These are phyloP conservation scores for Dreissena polymorpha DNA, from an alignment of 1,140 invertebrate species.

Conservation along the genomic window DNA sequence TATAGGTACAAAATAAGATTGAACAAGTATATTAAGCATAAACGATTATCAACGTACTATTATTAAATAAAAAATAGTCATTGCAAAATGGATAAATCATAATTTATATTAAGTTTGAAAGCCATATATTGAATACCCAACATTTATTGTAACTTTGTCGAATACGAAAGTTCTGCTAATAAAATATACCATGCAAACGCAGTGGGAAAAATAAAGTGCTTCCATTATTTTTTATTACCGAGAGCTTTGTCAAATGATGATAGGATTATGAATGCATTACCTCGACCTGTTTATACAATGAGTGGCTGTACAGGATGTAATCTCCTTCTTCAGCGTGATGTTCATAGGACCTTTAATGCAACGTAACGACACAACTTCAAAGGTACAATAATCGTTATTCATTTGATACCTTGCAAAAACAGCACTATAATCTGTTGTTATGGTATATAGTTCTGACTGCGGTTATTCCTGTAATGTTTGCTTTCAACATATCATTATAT, in stretches of 20 bases:
- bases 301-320: background rate
- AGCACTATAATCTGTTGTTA: background rate
- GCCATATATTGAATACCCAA: too few relatives aligned
- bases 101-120: constrained; percentile 5
- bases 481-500: too few relatives aligned
- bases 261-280: background rate
- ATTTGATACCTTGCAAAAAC: background rate
- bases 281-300: background rate
- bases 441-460: background rate
- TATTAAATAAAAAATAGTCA: too few relatives aligned
- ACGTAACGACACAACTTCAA: background rate
- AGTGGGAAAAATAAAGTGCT: too few relatives aligned
- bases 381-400: background rate
- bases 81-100: background rate
- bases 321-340: constrained; percentile 2
- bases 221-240: too few relatives aligned
- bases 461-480: background rate
- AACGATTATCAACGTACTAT: too few relatives aligned
- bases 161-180: too few relatives aligned
- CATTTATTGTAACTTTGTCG: too few relatives aligned
- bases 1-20: too few relatives aligned
- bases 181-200: too few relatives aligned
- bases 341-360: background rate
- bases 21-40: too few relatives aligned
- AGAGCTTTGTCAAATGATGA: too few relatives aligned